Conservation (phyloP, 2,113 vertebrate species). For the Mastomys coucha region DNA sequence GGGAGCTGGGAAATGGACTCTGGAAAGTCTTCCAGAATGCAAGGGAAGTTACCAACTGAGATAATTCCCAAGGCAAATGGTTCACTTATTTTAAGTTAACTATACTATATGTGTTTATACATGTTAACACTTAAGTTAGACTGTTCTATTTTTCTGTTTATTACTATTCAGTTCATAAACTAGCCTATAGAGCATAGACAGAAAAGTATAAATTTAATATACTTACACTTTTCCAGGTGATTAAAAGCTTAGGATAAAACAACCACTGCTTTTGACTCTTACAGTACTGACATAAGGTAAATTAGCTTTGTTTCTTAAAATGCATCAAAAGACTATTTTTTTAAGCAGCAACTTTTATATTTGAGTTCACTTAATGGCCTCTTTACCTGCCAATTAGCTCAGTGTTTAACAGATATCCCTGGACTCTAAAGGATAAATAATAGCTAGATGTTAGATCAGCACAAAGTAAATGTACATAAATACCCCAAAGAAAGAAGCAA, state of each 20-base stretch:
- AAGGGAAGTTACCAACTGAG: neutral
- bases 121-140: neutral
- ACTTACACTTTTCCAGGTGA: neutral
- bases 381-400: neutral
- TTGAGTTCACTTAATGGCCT: neutral
- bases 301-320: conserved; percentile 13
- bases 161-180: neutral
- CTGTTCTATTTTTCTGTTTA: neutral
- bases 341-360: conserved; percentile 1
- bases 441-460: neutral
- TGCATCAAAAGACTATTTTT: neutral
- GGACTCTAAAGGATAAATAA: neutral
- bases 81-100: conserved; percentile 20
- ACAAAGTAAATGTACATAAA: neutral
- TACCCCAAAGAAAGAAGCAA: neutral
- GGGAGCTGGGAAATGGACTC: neutral
- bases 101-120: neutral
- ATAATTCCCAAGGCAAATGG: neutral
- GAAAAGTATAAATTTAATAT: neutral
- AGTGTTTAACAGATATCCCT: neutral
- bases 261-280: neutral
- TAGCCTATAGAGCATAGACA: neutral
- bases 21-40: neutral
- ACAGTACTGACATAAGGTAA: neutral
- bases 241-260: conserved; percentile 16